Conservation (phyloP, 2,888 invertebrate species). For the Amiota communis region DNA sequence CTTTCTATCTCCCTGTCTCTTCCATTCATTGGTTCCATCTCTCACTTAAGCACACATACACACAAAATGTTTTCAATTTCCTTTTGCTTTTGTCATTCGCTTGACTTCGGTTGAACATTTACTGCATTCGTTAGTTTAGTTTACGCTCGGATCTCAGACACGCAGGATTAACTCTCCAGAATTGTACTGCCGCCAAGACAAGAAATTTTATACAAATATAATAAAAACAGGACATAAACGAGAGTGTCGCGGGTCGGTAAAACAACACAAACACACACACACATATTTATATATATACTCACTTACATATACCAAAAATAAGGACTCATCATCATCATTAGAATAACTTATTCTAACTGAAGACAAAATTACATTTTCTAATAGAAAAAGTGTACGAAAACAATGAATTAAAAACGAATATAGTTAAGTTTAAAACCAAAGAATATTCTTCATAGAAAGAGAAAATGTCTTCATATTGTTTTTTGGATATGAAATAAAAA, state of each 20-base stretch:
- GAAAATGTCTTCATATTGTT: conserved; percentile 20
- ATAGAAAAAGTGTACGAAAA: conserved; percentile 39
- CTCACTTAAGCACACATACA: neutral
- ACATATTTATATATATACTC: neutral
- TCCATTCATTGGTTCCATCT: neutral
- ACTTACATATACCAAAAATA: conserved; percentile 24
- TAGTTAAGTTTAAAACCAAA: conserved; percentile 43
- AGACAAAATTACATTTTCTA: neutral
- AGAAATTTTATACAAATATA: no score
- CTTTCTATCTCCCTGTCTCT: neutral
- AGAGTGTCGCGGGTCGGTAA: conserved; percentile 16
- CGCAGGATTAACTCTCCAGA: conserved; percentile 46
- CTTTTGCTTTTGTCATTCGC: neutral
- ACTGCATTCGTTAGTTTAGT: conserved; percentile 55
- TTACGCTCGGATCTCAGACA: conserved; percentile 68
- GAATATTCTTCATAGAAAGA: conserved; percentile 35
- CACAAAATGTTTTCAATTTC: no score
- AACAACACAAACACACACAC: neutral
- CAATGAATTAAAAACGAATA: conserved; percentile 32
- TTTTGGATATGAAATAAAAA: no score
- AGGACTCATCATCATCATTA: conserved; percentile 4
- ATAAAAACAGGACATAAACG: neutral
- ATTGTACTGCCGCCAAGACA: neutral
- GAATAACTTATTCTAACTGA: neutral
- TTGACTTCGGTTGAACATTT: neutral